A percentile compares a stretch with the other conserved stretches of the same genome.
These are phyloP conservation scores for Drosophila ironensis DNA, from an alignment of 1,140 invertebrate genomes.

Conservation along the genomic window DNA sequence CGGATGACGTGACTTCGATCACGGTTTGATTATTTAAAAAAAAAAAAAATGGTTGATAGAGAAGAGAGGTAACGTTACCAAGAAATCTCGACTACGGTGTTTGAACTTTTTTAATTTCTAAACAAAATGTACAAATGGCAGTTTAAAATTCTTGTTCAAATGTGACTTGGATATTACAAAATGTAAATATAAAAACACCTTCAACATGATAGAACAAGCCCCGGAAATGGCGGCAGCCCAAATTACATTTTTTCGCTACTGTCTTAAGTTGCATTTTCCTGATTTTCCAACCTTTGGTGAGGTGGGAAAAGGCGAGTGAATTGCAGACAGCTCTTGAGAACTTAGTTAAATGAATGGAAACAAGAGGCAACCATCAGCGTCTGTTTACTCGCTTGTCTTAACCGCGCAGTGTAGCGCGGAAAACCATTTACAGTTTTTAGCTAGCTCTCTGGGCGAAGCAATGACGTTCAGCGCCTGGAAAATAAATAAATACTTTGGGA, in stretches of 20 bases:
- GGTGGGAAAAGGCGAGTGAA: conserved; percentile 1
- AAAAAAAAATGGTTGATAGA: no score
- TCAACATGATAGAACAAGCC: no score
- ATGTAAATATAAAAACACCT: no score
- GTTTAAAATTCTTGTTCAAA: no score
- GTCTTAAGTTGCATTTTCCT: conserved; percentile 10
- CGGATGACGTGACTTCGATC: no score
- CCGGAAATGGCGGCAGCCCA: no score
- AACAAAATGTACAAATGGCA: no score
- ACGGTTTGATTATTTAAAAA: no score
- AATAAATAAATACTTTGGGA: conserved; percentile 67
- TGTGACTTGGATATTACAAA: no score
- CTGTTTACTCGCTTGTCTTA: conserved; percentile 36
- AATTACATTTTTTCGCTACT: conserved; percentile 12
- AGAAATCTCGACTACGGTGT: no score
- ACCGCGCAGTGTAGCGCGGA: conserved; percentile 18
- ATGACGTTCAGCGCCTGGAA: conserved; percentile 57
- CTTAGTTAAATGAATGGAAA: conserved; percentile 53
- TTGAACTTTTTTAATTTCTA: no score
- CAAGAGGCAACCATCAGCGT: conserved; percentile 62
- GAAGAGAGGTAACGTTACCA: no score
- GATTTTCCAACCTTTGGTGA: background rate
- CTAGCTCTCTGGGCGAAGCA: conserved; percentile 59
- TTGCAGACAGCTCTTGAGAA: conserved; percentile 42
- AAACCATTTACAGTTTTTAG: conserved; percentile 62